Evolutionary conservation across 2,888 invertebrate genomes (phyloP), one percentile per base, ranked within the genome.

Genomic region (Pheosia gnoma): DNA sequence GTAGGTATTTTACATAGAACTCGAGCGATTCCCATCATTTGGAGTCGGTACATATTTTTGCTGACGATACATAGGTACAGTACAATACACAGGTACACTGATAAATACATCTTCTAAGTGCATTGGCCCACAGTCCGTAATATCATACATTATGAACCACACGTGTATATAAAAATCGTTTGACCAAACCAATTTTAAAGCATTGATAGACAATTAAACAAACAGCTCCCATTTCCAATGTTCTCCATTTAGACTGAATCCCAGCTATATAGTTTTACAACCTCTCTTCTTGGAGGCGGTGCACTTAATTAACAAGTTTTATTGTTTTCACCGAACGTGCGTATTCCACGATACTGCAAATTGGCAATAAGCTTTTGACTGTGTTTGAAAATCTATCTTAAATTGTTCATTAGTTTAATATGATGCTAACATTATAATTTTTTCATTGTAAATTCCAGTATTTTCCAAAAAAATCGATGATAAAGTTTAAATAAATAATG

Each of bases 241-340:
- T 68, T 68, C 68, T 67, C 59, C 67, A 69, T 73, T 78, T 69
- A 68, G 54, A 70, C 72, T 66, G 37, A 59, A 57, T 59, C 61
- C 59, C 56, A 58, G 55, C 62, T 61, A 66, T 70, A 67, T 73
- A 74, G 65, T 75, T 80, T 83, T 78, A 80, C 68, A 73, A 67
- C 68, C 71, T 25, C 62, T 67, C 75, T 75, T 75, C 72, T 76
- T 68, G 66, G 68, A 76, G 72, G 66, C 72, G 72, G 65, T 68
- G 69, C 71, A 65, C 68, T 76, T 80, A 71, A 77, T 77, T 65
- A 64, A 75, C 67, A 68, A 62, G 75, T 76, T 84, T 84, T 79
- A 83, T 78, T 74, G 74, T 78, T 78, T 70, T 63, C 68, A 55
- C 39, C 71, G 68, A 77, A 73, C 69, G 69, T 74, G 74, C 72